Base-by-base conservation (phyloP, 2,888 invertebrate genomes). In the Xanthorhoe designata region DNA sequence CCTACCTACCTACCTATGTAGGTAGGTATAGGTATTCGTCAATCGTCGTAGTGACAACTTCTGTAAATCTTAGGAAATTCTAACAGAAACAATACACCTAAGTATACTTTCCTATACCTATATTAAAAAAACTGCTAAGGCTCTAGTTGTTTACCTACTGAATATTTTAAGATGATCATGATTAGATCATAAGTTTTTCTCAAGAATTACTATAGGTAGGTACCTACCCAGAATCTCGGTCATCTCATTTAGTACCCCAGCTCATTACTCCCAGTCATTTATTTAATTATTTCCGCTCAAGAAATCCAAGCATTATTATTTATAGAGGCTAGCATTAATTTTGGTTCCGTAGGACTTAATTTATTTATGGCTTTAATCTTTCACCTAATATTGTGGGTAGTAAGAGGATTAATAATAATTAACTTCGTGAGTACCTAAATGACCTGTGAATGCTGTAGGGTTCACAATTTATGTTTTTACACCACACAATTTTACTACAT, bases 241-340 rank as follows among this genome's bases (percentile, higher is more conserved):
- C 24, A 24, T 24, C 24, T 24, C 24, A 24, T 24, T 24, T 24
- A 9, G 32, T 32, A 32, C 45, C 29, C 50, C 15, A 51, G 29
- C 56, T 57, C 62, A 63, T 63, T 63, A 51, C 45, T 51, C 51
- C 45, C 57, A 15, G 51, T 45, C 57, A 32, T 63, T 62, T 52
- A 57, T 63, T 32, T 63, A 57, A 56, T 63, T 63, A 63, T 63
- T 63, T 52, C 19, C 62, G 52, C 62, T 63, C 32, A 63, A 58
- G 49, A 50, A 63, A 57, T 35, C 51, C 52, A 57, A 56, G 19
- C 51, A 15, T 56, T 51, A 24, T 24, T 62, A 56, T 51, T 56
- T 51, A 56, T 35, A 17, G 29, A 51, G 15, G n/a, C 17, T 24
- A 42, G 24, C 51, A 62, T 56, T 45, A 38, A 56, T 62, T 32